These are phyloP conservation scores for Ornithoptera alexandrae DNA, from an alignment of 2,888 invertebrate genomes.

Conservation along the genomic window DNA sequence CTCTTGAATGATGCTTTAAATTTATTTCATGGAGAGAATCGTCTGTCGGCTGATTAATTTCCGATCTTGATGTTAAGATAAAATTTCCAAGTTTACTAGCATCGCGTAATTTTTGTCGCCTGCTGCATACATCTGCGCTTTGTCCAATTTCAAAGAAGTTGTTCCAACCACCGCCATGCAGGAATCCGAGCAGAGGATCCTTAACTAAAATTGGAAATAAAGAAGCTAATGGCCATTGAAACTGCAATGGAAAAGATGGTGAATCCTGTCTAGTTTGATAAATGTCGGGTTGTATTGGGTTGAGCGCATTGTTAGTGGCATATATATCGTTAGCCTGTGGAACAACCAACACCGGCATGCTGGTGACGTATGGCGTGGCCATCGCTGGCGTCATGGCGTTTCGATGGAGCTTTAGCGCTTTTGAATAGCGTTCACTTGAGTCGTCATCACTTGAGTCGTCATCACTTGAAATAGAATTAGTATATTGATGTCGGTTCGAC, in stretches of 20 bases:
- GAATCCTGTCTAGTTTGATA: constrained; percentile 54
- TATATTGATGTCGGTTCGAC: constrained; percentile 40
- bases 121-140: constrained; percentile 73
- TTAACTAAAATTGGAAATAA: constrained; percentile 80
- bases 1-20: constrained; percentile 36
- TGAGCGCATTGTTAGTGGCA: constrained; percentile 38
- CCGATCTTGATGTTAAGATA: constrained; percentile 15
- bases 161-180: constrained; percentile 73
- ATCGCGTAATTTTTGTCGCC: constrained; percentile 54
- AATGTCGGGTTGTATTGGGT: constrained; percentile 40
- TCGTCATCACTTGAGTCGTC: constrained; percentile 39
- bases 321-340: constrained; percentile 44
- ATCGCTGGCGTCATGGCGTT: constrained; percentile 28
- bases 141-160: constrained; percentile 81
- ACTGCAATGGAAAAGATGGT: constrained; percentile 47
- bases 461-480: constrained; percentile 40
- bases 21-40: constrained; percentile 15
- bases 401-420: constrained; percentile 36
- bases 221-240: constrained; percentile 75
- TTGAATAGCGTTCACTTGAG: constrained; percentile 36
- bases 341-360: constrained; percentile 57
- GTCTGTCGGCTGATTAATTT: constrained; percentile 3
- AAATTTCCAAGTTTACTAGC: constrained; percentile 8
- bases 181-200: constrained; percentile 77
- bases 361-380: constrained; percentile 54